Evolutionary conservation across 2,797 vertebrate genomes (phyloP), one percentile per base, ranked within the genome.

Genomic region (Crypturellus tataupa): DNA sequence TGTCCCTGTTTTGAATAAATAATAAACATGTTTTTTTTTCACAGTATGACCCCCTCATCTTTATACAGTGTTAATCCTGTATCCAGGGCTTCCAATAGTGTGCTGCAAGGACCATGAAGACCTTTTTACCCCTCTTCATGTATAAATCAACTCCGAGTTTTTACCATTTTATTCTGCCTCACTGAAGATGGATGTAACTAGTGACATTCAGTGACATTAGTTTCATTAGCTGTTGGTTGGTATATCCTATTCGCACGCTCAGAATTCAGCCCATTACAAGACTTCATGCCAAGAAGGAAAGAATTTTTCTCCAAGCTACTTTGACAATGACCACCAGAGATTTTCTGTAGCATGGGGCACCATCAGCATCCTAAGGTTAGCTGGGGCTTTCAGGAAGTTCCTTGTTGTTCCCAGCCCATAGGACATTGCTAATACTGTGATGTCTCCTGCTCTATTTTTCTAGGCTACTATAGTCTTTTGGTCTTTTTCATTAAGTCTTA

Each of bases 401-500:
- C 27, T 35, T 76, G 70, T 11, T 40, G 20, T 46, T 85, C 33
- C 37, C 47, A 91, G 55, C 58, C 80, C 23, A 88, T 20, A 59
- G 33, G 25, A 84, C 70, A 35, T 23, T 59, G 49, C 33, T 79
- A 59, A 42, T 79, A 84, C 86, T 91, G 91, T 79, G 80, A 55
- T 55, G 86, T 88, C 70, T 78, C 70, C 65, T 90, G 53, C 21
- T 83, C 33, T 79, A 49, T 72, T 69, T 24, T 37, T 85, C 27
- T 60, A 47, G 6, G 12, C 9, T 24, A 40, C 35, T 35, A 71
- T 1, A 90, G 27, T 25, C 17, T 69, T 78, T 60, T 59, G 75
- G 56, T 82, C 42, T 67, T 94, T 80, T 72, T 46, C 63, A 86
- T 91, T 79, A 88, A 11, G 13, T 33, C 77, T 90, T 62, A 55